These are phyloP conservation scores for Pelecanoides urinatrix DNA, from an alignment of 2,113 vertebrate species.

Conservation along the genomic window DNA sequence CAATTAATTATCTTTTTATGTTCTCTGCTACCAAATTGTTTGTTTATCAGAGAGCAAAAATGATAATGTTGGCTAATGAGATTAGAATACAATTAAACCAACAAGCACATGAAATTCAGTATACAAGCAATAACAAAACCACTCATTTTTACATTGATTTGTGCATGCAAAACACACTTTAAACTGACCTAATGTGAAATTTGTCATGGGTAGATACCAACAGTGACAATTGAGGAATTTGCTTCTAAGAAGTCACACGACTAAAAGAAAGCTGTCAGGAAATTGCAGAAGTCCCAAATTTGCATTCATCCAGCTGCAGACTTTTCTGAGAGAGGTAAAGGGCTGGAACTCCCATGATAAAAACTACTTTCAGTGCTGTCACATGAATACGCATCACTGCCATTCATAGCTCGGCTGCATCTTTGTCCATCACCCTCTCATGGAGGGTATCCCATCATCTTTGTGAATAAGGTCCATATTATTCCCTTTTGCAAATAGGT, in stretches of 20 bases:
- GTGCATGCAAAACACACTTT: not conserved
- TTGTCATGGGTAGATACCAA: not conserved
- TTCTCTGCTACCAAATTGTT: not conserved
- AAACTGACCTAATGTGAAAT: not conserved
- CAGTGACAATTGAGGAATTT: not conserved
- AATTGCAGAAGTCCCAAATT: not conserved
- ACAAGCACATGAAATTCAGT: not conserved
- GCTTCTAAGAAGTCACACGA: not conserved
- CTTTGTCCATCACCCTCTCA: not conserved
- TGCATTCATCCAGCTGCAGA: not conserved
- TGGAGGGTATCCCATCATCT: not conserved
- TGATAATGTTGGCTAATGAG: not conserved
- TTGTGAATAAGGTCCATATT: fast-evolving
- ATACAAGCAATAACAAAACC: not conserved
- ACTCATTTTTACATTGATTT: not conserved
- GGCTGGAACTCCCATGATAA: not conserved
- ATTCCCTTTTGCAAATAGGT: not conserved
- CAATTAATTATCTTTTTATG: not conserved
- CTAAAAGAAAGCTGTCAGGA: not conserved
- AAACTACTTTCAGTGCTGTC: not conserved
- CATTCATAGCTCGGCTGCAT: not conserved
- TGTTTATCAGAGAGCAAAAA: not conserved
- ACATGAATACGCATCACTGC: not conserved
- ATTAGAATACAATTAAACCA: not conserved
- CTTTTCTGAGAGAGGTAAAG: not conserved